Base-by-base conservation (phyloP, 2,113 vertebrate genomes). In the Polypterus bichir region DNA sequence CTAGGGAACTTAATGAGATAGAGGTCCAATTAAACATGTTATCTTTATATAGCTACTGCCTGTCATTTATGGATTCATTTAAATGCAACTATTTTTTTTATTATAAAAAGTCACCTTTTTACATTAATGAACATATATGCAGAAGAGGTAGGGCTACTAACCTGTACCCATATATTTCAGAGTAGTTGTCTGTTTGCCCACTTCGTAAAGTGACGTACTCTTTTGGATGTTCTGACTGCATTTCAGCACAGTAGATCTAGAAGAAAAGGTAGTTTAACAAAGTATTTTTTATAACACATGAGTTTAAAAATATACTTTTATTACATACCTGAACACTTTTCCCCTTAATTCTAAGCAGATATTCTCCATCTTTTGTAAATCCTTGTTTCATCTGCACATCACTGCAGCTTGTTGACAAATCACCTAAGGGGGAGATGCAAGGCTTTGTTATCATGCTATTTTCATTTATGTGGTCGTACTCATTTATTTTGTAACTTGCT, bases 151-250 rank as follows among this genome's bases (percentile, higher is more conserved):
- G 27, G 27, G 27, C 27, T 27, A 27, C 27, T 64, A 82, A 89
- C 95, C 95, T 93, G 73, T 90, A 77, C 65, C 90, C 89, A 68
- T 92, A 97, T 3, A 98, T 84, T 85, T 98, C 95, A 1, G 95
- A 95, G 81, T 91, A 98, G 76, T 98, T 98, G 77, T 98, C 94
- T 1, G 86, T 86, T 82, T 92, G 92, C 10, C 89, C 82, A 70
- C 89, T 97, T 62, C 83, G 83, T 72, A 98, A 44, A 6, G 94
- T 88, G 72, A 98, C 71, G 65, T 95, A 98, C 72, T 97, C 95
- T 74, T 84, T 91, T 51, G 94, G 94, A 69, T 79, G 82, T 48
- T 83, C 82, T 48, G 80, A 88, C 60, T 87, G 77, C 94, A 98
- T 98, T 60, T 80, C 90, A 3, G 85, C 86, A 57, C 94, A 98